Percentiles rank a stretch among this genome's conserved stretches.
phyloP scores from a whole-genome alignment of 2,797 vertebrate genomes.

The Dicrostonyx torquatus region DNA sequence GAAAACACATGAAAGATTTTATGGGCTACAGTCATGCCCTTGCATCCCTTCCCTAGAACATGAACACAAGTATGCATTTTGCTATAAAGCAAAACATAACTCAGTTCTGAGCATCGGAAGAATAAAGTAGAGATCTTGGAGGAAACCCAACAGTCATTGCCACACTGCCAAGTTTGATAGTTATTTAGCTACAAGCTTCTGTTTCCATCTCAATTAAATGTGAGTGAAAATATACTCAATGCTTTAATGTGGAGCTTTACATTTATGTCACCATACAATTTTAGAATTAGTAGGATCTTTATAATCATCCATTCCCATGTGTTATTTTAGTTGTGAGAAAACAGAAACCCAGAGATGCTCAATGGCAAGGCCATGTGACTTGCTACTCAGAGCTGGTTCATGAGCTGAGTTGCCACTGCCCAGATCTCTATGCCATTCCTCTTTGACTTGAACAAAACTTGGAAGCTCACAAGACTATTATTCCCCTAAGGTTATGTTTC shows the following conservation, averaged over 20 bases:
- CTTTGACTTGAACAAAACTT: conserved; percentile 32
- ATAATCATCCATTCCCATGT: neutral
- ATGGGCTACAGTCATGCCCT: neutral
- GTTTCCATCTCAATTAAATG: conserved; percentile 45
- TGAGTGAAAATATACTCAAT: neutral
- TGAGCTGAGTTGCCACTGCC: neutral
- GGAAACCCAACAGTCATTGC: neutral
- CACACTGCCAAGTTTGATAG: neutral
- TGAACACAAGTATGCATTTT: neutral
- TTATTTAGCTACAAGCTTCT: conserved; percentile 44
- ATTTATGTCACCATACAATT: neutral
- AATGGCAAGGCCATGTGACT: neutral
- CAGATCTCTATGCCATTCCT: neutral
- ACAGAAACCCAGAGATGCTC: neutral
- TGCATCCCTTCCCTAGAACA: neutral
- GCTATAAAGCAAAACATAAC: neutral
- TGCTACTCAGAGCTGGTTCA: neutral
- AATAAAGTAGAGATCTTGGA: neutral
- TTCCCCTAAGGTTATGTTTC: neutral
- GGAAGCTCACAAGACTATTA: neutral
- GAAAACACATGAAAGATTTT: neutral
- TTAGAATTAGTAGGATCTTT: conserved; percentile 5
- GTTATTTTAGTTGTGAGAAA: neutral
- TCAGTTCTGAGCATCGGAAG: neutral
- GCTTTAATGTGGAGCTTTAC: neutral